Percentiles rank a stretch among this genome's conserved stretches.
These are phyloP conservation scores for Rhineura floridana DNA, from an alignment of 2,113 vertebrate genomes.

Conservation along the genomic window DNA sequence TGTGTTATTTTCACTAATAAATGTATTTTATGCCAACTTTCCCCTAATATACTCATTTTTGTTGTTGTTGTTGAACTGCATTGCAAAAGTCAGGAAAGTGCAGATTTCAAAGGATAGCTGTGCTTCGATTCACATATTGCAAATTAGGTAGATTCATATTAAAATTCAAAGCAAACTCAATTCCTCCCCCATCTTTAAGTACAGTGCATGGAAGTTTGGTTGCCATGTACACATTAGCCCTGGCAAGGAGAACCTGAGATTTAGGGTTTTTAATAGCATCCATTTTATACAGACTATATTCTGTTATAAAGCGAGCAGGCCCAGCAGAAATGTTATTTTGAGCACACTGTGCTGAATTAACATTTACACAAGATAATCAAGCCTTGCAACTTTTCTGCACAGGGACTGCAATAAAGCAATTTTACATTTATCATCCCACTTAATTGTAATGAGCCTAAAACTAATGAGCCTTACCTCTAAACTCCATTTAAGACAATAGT, in stretches of 20 bases:
- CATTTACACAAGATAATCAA: constrained; percentile 24
- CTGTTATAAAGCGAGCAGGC: constrained; percentile 29
- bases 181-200: not conserved
- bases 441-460: constrained; percentile 73
- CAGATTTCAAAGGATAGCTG: too few species aligned
- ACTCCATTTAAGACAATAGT: constrained; percentile 78
- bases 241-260: constrained; percentile 12
- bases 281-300: constrained; percentile 14
- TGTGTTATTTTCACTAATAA: too few species aligned
- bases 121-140: too few species aligned
- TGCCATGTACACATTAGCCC: not conserved
- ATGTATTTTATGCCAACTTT: too few species aligned
- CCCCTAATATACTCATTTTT: too few species aligned
- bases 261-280: constrained; percentile 32
- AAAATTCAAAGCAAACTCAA: not conserved
- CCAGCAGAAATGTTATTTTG: constrained; percentile 32
- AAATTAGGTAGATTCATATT: too few species aligned
- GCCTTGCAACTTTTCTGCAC: constrained; percentile 50
- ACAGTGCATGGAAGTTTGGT: not conserved
- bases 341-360: constrained; percentile 11
- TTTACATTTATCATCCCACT: constrained; percentile 78
- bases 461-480: constrained; percentile 79
- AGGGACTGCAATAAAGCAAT: constrained; percentile 56
- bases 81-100: too few species aligned
- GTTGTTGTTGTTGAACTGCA: too few species aligned